Evolutionary conservation across 2,888 invertebrate species (phyloP).

Genomic region (Eutolmus rufibarbis): DNA sequence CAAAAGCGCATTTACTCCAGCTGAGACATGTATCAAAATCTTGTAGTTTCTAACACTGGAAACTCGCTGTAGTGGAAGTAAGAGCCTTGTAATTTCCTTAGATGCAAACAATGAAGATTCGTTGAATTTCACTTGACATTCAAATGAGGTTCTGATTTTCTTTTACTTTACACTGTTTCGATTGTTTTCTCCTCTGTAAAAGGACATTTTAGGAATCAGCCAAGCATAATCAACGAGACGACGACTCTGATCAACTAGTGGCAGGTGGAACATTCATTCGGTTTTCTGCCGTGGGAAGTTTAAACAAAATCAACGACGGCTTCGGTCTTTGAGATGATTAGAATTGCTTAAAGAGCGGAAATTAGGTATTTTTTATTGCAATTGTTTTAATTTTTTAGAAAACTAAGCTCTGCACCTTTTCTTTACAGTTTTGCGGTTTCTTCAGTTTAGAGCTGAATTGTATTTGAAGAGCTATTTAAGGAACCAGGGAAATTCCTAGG

Average conservation of each 20-base stretch:
- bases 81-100: conserved; percentile 21
- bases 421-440: no score
- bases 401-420: background rate
- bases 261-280: background rate
- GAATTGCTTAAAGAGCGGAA: background rate
- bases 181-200: background rate
- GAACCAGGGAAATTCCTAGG: no score
- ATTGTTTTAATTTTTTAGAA: background rate
- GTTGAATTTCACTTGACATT: conserved; percentile 44
- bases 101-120: conserved; percentile 44
- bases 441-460: no score
- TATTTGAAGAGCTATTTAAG: background rate
- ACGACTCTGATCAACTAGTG: conserved; percentile 7
- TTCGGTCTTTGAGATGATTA: background rate
- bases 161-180: background rate
- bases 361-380: background rate
- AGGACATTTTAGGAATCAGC: conserved; percentile 3
- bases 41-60: background rate
- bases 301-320: background rate
- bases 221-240: background rate
- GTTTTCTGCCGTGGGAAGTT: background rate
- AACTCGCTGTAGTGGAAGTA: background rate
- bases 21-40: conserved; percentile 35
- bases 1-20: conserved; percentile 44
- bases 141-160: conserved; percentile 44